Evolutionary conservation across 2,888 invertebrate genomes (phyloP).

Genomic region (Nemotelus pantherinus): DNA sequence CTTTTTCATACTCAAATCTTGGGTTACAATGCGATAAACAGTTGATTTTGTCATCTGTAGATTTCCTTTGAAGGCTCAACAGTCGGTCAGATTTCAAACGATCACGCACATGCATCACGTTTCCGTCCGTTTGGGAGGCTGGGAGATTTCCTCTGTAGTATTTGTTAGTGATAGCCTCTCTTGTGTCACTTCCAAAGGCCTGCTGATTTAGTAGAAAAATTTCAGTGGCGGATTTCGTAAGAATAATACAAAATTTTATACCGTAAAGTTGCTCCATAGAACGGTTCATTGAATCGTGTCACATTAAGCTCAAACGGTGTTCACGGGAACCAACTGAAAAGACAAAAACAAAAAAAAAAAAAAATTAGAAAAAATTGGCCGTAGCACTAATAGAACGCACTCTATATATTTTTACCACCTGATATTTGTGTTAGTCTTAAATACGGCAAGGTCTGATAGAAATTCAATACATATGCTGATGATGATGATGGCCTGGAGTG

Average conservation of each 20-base stretch:
- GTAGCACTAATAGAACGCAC: neutral
- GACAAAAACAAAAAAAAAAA: neutral
- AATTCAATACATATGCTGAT: too few species aligned
- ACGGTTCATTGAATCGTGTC: neutral
- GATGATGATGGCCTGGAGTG: too few species aligned
- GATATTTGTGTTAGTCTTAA: too few species aligned
- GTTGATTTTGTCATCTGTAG: too few species aligned
- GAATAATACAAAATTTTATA: neutral
- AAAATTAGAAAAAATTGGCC: neutral
- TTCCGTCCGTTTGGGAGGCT: neutral
- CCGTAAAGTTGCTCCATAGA: neutral
- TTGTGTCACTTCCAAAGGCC: neutral
- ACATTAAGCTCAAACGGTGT: neutral
- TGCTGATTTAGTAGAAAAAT: neutral
- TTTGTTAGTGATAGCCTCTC: neutral
- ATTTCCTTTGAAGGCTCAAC: too few species aligned
- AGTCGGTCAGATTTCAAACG: too few species aligned
- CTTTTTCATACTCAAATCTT: too few species aligned
- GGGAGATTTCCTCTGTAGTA: neutral
- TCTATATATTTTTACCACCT: neutral
- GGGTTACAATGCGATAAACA: too few species aligned
- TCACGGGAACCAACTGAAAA: neutral
- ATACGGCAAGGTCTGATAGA: too few species aligned
- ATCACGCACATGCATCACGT: neutral
- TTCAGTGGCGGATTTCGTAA: neutral